Percentiles rank a stretch among this genome's conserved stretches.
Conservation (phyloP, 1,140 invertebrate species). For the Campoletis sonorensis region DNA sequence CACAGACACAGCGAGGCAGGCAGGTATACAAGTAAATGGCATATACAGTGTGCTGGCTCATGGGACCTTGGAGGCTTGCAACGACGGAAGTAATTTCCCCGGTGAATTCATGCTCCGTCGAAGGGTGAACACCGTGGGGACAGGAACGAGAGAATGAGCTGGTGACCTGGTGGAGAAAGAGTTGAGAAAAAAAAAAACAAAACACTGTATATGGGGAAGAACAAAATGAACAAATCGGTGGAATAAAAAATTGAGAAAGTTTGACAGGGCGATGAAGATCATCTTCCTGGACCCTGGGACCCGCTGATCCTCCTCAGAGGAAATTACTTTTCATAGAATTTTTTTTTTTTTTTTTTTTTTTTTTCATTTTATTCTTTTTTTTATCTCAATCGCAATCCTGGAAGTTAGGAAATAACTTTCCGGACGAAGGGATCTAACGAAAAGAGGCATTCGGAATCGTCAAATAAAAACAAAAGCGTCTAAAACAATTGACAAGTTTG, state of each 20-base stretch:
- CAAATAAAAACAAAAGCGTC: too few relatives aligned
- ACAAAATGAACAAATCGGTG: conserved; percentile 17
- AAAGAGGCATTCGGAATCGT: too few relatives aligned
- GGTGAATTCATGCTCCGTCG: conserved; percentile 41
- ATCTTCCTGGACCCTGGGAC: background rate
- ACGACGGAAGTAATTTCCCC: conserved; percentile 42
- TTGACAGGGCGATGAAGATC: background rate
- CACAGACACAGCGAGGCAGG: background rate
- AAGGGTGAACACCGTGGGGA: conserved; percentile 12
- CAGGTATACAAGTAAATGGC: background rate
- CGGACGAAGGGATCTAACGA: background rate
- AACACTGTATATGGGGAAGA: background rate
- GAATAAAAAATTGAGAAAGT: conserved; percentile 1
- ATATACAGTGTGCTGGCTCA: background rate
- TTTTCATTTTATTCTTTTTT: too few relatives aligned
- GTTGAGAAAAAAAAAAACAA: background rate
- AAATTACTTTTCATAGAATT: conserved; percentile 8
- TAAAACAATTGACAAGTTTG: background rate
- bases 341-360: too few relatives aligned
- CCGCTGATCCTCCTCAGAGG: background rate
- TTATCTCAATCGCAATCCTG: background rate
- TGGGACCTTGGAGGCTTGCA: conserved; percentile 30
- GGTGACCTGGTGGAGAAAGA: background rate
- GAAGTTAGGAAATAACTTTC: background rate
- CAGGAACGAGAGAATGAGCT: conserved; percentile 14